Evolutionary conservation across 2,113 vertebrate genomes (phyloP).

Genomic region (Circaetus cinerascens): DNA sequence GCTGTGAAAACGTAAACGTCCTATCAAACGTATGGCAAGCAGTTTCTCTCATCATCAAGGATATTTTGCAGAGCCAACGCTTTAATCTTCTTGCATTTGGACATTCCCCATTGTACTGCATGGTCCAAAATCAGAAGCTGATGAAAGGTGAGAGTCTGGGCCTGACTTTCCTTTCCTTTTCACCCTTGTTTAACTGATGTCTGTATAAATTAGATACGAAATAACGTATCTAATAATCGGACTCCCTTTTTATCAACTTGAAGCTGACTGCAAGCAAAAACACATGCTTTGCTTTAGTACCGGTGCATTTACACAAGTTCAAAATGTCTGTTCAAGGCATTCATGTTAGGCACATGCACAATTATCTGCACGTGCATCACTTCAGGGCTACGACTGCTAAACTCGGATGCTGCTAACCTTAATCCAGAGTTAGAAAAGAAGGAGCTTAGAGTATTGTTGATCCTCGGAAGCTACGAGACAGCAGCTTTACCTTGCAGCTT

Average conservation of each 20-base stretch:
- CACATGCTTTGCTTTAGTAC: not conserved
- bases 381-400: not conserved
- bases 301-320: not conserved
- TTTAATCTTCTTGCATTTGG: not conserved
- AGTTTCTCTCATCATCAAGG: not conserved
- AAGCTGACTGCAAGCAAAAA: not conserved
- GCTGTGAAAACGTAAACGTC: not conserved
- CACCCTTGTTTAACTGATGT: not conserved
- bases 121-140: not conserved
- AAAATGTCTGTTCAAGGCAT: not conserved
- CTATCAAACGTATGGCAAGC: not conserved
- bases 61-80: not conserved
- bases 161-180: not conserved
- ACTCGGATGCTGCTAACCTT: fast-evolving
- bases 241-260: not conserved
- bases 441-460: not conserved
- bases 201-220: not conserved
- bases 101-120: not conserved
- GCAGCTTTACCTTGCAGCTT: no score
- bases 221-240: not conserved
- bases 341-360: not conserved
- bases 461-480: not conserved
- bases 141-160: not conserved
- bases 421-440: not conserved
- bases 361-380: fast-evolving